phyloP scores from a whole-genome alignment of 2,113 vertebrate species.

The Falcunculus frontatus region DNA sequence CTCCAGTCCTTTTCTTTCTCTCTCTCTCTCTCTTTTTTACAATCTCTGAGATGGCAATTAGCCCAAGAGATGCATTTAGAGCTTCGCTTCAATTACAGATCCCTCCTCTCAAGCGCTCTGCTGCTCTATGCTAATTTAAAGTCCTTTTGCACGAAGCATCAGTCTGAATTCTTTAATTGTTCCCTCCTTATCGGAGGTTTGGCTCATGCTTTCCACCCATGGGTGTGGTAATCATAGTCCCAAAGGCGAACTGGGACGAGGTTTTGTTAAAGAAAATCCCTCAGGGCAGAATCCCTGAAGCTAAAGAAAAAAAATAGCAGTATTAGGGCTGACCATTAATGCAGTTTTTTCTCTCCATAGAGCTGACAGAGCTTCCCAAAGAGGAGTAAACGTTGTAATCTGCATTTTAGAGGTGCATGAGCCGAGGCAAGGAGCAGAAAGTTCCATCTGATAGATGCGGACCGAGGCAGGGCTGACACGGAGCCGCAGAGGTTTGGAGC shows the following conservation, averaged over 20 bases:
- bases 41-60: conserved; percentile 45
- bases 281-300: neutral
- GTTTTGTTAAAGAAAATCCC: conserved; percentile 14
- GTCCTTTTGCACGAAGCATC: conserved; percentile 25
- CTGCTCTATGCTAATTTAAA: conserved; percentile 17
- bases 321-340: neutral
- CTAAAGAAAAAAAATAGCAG: neutral
- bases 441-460: neutral
- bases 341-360: neutral
- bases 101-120: neutral
- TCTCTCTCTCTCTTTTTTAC: neutral
- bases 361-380: neutral
- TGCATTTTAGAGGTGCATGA: neutral
- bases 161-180: conserved; percentile 39
- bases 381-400: neutral
- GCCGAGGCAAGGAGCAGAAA: neutral
- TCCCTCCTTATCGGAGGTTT: conserved; percentile 28
- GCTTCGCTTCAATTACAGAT: conserved; percentile 47
- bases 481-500: neutral
- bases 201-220: conserved; percentile 6
- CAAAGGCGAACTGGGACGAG: neutral
- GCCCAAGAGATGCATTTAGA: conserved; percentile 35
- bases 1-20: conserved; percentile 8
- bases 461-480: neutral
- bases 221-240: conserved; percentile 23